Percentiles rank a stretch among this genome's conserved stretches.
Evolutionary conservation across 2,888 invertebrate genomes (phyloP).

Genomic region (Meganola albula): DNA sequence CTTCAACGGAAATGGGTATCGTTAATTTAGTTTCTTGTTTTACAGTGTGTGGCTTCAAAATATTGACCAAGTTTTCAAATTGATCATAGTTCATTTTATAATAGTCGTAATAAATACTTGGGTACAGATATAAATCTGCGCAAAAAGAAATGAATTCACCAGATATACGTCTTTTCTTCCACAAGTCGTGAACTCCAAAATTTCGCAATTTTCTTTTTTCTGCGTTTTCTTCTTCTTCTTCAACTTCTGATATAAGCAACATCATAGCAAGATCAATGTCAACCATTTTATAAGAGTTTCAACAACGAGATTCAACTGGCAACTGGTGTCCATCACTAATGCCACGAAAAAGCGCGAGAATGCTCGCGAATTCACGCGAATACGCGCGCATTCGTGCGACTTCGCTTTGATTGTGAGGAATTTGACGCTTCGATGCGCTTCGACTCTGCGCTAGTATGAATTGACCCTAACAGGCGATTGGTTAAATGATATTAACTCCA

Average conservation of each 20-base stretch:
- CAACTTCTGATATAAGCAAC: slow-evolving; percentile 9
- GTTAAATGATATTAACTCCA: too few species aligned
- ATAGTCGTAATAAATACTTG: slow-evolving; percentile 10
- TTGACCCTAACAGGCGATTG: too few species aligned
- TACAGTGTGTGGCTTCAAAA: slow-evolving; percentile 14
- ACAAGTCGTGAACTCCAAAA: slow-evolving; percentile 8
- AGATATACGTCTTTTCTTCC: slow-evolving; percentile 13
- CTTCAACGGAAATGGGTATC: slow-evolving; percentile 19
- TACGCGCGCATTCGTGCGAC: slow-evolving; percentile 7
- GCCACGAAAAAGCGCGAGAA: slow-evolving; percentile 6
- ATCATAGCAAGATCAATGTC: slow-evolving; percentile 10
- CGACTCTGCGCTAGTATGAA: slow-evolving; percentile 6
- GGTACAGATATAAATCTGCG: slow-evolving; percentile 6
- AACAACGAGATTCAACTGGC: slow-evolving; percentile 11
- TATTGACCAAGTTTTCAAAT: slow-evolving; percentile 14
- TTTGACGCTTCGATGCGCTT: slow-evolving; percentile 7
- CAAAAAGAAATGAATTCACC: slow-evolving; percentile 12
- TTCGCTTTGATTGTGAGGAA: slow-evolving; percentile 8
- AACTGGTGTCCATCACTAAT: slow-evolving; percentile 7
- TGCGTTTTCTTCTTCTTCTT: slow-evolving; percentile 6
- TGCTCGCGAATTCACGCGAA: slow-evolving; percentile 4
- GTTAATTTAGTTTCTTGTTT: slow-evolving; percentile 18
- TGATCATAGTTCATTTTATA: slow-evolving; percentile 11
- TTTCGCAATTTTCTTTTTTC: slow-evolving; percentile 5
- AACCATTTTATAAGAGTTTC: slow-evolving; percentile 11